A percentile compares a stretch with the other conserved stretches of the same genome.
Evolutionary conservation across 35 echinoderm and acorn worm genomes (phyloP).

Genomic region (Lytechinus variegatus): DNA sequence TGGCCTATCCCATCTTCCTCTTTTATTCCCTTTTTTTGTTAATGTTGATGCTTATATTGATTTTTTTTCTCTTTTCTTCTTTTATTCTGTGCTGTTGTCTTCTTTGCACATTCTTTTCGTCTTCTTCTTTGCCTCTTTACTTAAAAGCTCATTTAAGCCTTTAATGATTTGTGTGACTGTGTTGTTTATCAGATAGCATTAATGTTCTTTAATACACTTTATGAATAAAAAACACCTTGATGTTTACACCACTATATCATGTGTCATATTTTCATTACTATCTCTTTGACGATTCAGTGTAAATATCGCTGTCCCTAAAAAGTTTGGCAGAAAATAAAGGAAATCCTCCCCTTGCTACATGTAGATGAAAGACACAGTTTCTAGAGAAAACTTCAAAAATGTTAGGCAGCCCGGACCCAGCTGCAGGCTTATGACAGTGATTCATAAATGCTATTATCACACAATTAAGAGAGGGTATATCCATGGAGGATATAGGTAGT

Average conservation of each 20-base stretch:
- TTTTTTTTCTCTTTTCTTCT: too few species aligned
- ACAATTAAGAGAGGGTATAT: conserved; percentile 18
- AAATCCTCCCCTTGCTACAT: background rate
- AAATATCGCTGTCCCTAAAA: background rate
- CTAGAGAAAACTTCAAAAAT: background rate
- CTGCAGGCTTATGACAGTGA: conserved; percentile 40
- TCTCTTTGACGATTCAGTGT: background rate
- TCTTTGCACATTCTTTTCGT: too few species aligned
- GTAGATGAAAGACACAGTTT: conserved; percentile 10
- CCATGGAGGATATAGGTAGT: conserved; percentile 39
- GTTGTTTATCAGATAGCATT: background rate
- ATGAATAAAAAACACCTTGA: background rate
- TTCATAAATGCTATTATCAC: conserved; percentile 37
- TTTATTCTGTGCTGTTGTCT: too few species aligned
- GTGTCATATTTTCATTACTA: background rate
- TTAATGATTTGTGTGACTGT: too few species aligned
- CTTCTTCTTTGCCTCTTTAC: too few species aligned
- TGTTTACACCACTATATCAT: background rate
- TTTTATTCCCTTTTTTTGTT: too few species aligned
- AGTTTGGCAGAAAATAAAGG: conserved; percentile 8
- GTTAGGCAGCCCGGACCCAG: conserved; percentile 24
- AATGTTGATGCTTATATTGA: too few species aligned
- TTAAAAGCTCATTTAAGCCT: too few species aligned
- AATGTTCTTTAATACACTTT: background rate
- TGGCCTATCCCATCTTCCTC: too few species aligned